Evolutionary conservation across 37 sponge, comb jelly and placozoan species (phyloP), one percentile per base, ranked within the genome.

Genomic region (Mnemiopsis leidyi): DNA sequence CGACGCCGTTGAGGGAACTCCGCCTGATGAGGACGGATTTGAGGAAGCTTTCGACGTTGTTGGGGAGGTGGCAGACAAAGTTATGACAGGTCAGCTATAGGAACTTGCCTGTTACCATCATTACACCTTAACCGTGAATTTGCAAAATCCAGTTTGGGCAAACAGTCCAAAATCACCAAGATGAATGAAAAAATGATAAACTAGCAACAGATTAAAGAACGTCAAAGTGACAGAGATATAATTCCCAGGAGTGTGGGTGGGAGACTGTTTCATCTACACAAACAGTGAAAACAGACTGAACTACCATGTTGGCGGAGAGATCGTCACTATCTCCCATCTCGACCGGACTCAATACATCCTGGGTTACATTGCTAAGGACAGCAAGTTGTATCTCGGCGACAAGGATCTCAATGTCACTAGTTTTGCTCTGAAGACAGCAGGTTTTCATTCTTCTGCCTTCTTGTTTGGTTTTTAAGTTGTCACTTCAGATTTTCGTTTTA

Each of bases 211-310:
- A n/a, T n/a, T n/a, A n/a, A n/a, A n/a, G n/a, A n/a, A n/a, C n/a
- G n/a, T n/a, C n/a, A n/a, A n/a, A n/a, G n/a, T n/a, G n/a, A n/a
- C n/a, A 67, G 20, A 21, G 18, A 67, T 67, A 13, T 9, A 23
- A 25, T 73, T n/a, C 9, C 76, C 96, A 40, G 98, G 96, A n/a
- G 38, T 76, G 36, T 97, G 98, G 98, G 95, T 97, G 23, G 98
- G 98, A 23, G 98, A 97, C 94, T 96, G 98, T 93, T 96, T 97
- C 95, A 96, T 97, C 92, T 97, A 96, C 96, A 97, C 96, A 32
- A 97, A 95, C 93, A 68, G 79, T 21, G 95, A 95, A 76, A 97
- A 97, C 92, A 82, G 98, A 36, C 95, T 97, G 77, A 97, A 97
- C 95, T 97, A 97, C 94, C 96, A 94, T 92, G 98, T 97, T 39